Evolutionary conservation across 2,888 invertebrate genomes (phyloP).

Genomic region (Erebia aethiops): DNA sequence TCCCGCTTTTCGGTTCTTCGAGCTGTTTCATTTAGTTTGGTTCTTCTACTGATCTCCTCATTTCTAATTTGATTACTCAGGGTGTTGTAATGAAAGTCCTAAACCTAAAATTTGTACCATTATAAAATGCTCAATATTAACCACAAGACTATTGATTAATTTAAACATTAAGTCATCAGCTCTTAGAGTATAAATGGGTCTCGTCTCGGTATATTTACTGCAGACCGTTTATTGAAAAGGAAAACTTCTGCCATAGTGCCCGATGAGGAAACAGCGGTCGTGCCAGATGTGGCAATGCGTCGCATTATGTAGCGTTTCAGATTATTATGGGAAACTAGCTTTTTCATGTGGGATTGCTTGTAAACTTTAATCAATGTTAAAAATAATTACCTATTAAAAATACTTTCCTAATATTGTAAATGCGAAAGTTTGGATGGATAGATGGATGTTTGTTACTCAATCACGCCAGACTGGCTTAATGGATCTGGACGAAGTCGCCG

Average conservation of each 20-base stretch:
- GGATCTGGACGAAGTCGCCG: too few species aligned
- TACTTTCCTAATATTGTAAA: too few species aligned
- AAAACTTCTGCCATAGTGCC: constrained; percentile 26
- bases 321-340: neutral
- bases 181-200: constrained; percentile 27
- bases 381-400: too few species aligned
- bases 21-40: too few species aligned
- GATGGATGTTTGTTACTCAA: too few species aligned
- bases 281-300: constrained; percentile 14
- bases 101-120: neutral
- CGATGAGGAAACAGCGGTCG: constrained; percentile 27
- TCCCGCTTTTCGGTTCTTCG: too few species aligned
- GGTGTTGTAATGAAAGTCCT: too few species aligned
- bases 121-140: neutral
- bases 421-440: too few species aligned
- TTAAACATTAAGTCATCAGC: neutral
- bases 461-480: too few species aligned
- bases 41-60: too few species aligned
- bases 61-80: too few species aligned
- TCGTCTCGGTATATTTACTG: constrained; percentile 29
- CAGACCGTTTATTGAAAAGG: constrained; percentile 30
- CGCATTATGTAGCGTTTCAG: neutral
- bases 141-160: neutral
- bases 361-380: neutral
- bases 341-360: neutral